Base-by-base conservation (phyloP, 1,140 invertebrate species). In the Drosophila saltans region DNA sequence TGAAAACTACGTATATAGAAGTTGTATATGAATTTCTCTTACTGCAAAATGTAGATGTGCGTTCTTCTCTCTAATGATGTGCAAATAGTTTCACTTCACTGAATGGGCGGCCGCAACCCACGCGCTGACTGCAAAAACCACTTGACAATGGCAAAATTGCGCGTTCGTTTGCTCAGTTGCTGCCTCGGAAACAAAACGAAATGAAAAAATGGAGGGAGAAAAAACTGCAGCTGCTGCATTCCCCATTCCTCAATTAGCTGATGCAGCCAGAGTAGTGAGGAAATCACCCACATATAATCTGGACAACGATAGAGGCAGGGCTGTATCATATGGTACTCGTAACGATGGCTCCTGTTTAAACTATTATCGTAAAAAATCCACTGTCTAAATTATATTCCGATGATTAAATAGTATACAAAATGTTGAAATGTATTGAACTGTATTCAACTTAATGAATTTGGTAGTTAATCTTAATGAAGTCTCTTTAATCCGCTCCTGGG, bases 241-340 rank as follows among this genome's bases (percentile, higher is more conserved):
- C 30, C 39, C 58, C 63, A 61, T 66, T 72, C 48, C 68, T 79
- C 82, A 85, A 85, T 85, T 85, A 85, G 82, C 83, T 73, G 72
- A 65, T 59, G 52, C 59, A 52, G 45, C 21, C 39, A 55, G 41
- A 59, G 28, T 21, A 36, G 8, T 28, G 33, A 61, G 8, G 16
- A 28, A 33, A 7, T 26, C 36, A 33, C 66, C 24, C 36, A 26
- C 55, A 33, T 11, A 10, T 6, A 28, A 58, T 2, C 24, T 3
- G 41, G 21, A 16, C 16, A 9, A 8, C 64, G 39, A 11, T 24
- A 30, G 11, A 16, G 16, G 8, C 30, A 61, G 41, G 28, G 3
- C 6, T 1, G 33, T 36, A 36, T 36, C 33, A 36, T 16, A 16
- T 16, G 16, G 16, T 16, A 16, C 16, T 16, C 16, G 16, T 16